phyloP scores from a whole-genome alignment of 1,140 invertebrate species.

The Euura lappo region DNA sequence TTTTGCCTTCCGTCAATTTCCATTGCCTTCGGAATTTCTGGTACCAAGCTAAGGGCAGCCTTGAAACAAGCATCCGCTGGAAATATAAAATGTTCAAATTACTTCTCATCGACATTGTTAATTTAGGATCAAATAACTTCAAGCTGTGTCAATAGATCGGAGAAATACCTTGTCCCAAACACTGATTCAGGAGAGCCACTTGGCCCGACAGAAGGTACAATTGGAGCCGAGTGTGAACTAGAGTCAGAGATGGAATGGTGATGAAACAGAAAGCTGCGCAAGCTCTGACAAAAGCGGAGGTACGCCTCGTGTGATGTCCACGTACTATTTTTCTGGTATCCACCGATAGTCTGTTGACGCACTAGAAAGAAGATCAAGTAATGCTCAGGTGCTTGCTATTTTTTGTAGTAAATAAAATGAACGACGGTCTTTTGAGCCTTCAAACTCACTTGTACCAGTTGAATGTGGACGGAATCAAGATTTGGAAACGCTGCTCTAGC shows the following conservation, averaged over 20 bases:
- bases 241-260: constrained; percentile 90
- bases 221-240: constrained; percentile 76
- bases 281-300: constrained; percentile 86
- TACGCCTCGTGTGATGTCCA: constrained; percentile 81
- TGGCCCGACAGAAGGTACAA: constrained; percentile 89
- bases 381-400: not conserved
- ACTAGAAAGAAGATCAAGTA: constrained; percentile 58
- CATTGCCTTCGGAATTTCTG: constrained; percentile 78
- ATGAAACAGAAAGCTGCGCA: constrained; percentile 95
- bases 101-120: not conserved
- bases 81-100: constrained; percentile 42
- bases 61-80: constrained; percentile 93
- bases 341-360: constrained; percentile 80
- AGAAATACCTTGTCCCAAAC: constrained; percentile 83
- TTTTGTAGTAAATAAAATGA: too few relatives aligned
- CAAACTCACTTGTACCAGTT: constrained; percentile 79
- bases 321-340: constrained; percentile 76
- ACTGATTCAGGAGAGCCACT: constrained; percentile 88
- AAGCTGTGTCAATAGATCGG: not conserved
- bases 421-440: not conserved
- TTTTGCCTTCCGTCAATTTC: constrained; percentile 78
- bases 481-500: constrained; percentile 87
- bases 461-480: constrained; percentile 83
- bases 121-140: constrained; percentile 7
- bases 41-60: constrained; percentile 80